Evolutionary conservation across 1,140 invertebrate genomes (phyloP).

Genomic region (Probaryconus sp.): DNA sequence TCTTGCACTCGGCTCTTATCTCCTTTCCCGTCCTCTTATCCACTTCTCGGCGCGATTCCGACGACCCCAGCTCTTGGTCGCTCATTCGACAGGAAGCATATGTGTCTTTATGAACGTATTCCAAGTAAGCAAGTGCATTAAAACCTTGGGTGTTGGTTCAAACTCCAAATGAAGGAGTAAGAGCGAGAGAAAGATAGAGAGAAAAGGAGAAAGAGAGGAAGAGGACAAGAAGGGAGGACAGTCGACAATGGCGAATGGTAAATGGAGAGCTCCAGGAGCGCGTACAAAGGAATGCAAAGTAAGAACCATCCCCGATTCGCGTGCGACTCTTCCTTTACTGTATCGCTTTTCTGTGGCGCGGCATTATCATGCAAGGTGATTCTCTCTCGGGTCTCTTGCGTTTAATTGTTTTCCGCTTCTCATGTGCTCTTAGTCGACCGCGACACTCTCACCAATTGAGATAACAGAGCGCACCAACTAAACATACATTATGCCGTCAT

Average conservation of each 20-base stretch:
- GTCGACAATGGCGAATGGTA: constrained; percentile 54
- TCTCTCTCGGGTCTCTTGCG: constrained; percentile 60
- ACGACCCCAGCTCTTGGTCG: constrained; percentile 57
- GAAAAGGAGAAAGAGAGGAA: constrained; percentile 32
- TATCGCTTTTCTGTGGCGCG: constrained; percentile 66
- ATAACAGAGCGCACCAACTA: constrained; percentile 42
- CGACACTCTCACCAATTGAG: constrained; percentile 51
- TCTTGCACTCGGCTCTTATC: constrained; percentile 32
- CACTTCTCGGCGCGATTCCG: constrained; percentile 59
- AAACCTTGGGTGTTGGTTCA: constrained; percentile 77
- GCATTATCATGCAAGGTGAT: constrained; percentile 76
- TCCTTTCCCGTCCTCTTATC: constrained; percentile 43
- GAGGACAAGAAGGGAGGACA: constrained; percentile 17
- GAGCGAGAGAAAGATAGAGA: constrained; percentile 29
- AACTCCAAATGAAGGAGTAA: constrained; percentile 70
- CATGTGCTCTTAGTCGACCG: constrained; percentile 47
- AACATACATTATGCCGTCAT: constrained; percentile 35
- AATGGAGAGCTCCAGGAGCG: constrained; percentile 70
- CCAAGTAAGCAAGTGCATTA: constrained; percentile 78
- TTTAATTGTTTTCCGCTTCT: constrained; percentile 73
- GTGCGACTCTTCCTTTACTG: constrained; percentile 65
- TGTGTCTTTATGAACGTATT: constrained; percentile 77
- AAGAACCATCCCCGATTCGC: constrained; percentile 70
- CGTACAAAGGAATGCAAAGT: constrained; percentile 79
- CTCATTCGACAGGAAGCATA: constrained; percentile 73